Evolutionary conservation across 2,797 vertebrate genomes (phyloP).

Genomic region (Syngnathus acus): DNA sequence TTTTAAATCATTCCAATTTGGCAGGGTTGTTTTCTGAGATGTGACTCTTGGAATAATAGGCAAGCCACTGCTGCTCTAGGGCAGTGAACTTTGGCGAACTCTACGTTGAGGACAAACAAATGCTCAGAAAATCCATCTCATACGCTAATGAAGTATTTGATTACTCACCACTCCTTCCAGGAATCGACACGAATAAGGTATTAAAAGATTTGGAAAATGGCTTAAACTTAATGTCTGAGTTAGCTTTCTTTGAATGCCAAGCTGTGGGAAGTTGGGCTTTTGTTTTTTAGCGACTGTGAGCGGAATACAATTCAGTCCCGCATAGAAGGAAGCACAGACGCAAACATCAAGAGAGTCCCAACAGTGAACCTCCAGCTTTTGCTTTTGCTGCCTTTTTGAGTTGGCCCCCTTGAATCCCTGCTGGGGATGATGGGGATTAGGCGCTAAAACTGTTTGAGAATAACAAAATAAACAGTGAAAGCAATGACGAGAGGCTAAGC

Average conservation of each 20-base stretch:
- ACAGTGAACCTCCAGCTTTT: constrained; percentile 4
- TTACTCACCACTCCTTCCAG: not conserved
- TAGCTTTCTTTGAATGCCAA: not conserved
- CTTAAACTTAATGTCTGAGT: not conserved
- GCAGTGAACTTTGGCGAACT: not conserved
- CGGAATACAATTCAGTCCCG: not conserved
- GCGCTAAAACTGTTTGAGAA: constrained; percentile 43
- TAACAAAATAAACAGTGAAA: constrained; percentile 47
- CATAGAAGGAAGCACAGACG: not conserved
- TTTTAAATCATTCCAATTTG: not conserved
- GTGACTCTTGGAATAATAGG: not conserved
- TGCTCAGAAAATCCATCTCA: not conserved
- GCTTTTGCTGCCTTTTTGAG: constrained; percentile 4
- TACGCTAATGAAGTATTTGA: not conserved
- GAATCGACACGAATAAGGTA: not conserved
- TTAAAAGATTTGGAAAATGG: not conserved
- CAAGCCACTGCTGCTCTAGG: not conserved
- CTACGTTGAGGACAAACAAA: not conserved
- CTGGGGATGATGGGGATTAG: constrained; percentile 30
- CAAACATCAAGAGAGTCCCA: constrained; percentile 10
- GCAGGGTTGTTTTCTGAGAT: not conserved
- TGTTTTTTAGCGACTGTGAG: not conserved
- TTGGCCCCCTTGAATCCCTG: constrained; percentile 1
- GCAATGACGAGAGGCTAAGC: constrained; percentile 4
- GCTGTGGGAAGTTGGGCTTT: constrained; percentile 6